These are phyloP conservation scores for Allophyes oxyacanthae DNA, from an alignment of 2,888 invertebrate species.

Conservation along the genomic window DNA sequence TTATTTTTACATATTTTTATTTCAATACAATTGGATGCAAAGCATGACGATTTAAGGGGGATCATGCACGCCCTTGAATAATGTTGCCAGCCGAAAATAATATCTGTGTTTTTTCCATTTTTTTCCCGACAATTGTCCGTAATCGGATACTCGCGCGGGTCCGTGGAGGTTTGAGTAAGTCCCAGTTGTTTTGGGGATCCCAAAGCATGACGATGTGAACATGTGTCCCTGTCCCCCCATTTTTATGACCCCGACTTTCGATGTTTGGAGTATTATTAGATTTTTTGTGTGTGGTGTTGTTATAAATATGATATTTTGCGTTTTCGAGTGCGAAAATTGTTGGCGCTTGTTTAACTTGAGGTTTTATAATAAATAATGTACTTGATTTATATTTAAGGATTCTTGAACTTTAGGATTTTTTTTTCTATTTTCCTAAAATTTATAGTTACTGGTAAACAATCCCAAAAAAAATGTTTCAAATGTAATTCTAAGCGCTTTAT, in stretches of 20 bases:
- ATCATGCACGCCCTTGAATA: conserved; percentile 57
- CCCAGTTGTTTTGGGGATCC: conserved; percentile 62
- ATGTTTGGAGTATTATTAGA: conserved; percentile 50
- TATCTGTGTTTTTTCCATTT: conserved; percentile 80
- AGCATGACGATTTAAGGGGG: conserved; percentile 52
- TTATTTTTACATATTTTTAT: conserved; percentile 14
- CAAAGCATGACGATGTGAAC: conserved; percentile 68
- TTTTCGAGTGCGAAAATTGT: too few species aligned
- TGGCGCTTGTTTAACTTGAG: too few species aligned
- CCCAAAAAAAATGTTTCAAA: too few species aligned
- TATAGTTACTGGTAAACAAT: too few species aligned
- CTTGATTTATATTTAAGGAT: too few species aligned
- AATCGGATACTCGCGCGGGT: conserved; percentile 86
- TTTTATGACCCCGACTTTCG: conserved; percentile 46
- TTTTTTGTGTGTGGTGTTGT: conserved; percentile 49
- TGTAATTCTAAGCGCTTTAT: too few species aligned
- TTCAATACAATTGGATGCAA: conserved; percentile 37
- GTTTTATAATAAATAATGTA: too few species aligned
- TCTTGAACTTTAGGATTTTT: too few species aligned
- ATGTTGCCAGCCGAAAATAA: conserved; percentile 75
- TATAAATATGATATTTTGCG: conserved; percentile 40
- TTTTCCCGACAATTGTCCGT: conserved; percentile 84
- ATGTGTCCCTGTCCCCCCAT: conserved; percentile 44
- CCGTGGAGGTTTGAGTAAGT: conserved; percentile 88
- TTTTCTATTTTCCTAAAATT: too few species aligned